These are phyloP conservation scores for Ivindomyrus marchei DNA, from an alignment of 2,113 vertebrate genomes.

Conservation along the genomic window DNA sequence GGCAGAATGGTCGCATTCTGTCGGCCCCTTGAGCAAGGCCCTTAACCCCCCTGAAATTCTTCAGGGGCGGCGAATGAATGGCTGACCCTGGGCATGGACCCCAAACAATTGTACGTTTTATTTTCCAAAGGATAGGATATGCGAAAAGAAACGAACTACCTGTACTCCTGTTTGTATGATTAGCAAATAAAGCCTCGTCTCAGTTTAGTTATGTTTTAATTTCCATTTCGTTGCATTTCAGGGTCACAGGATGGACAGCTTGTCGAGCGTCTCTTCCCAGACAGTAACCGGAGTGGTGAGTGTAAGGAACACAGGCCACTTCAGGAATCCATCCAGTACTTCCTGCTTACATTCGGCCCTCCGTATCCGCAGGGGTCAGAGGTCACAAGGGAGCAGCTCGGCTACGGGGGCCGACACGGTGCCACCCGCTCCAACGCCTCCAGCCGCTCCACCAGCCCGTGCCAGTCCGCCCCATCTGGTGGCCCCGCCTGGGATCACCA, in stretches of 20 bases:
- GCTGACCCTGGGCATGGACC: neutral
- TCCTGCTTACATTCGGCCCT: neutral
- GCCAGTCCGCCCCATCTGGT: slow-evolving; percentile 46
- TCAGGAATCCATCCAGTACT: too few species aligned
- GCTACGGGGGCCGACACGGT: slow-evolving; percentile 55
- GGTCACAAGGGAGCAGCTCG: slow-evolving; percentile 81
- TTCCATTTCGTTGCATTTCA: slow-evolving; percentile 40
- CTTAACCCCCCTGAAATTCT: neutral
- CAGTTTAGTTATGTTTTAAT: neutral
- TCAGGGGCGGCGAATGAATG: neutral
- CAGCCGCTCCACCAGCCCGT: slow-evolving; percentile 66
- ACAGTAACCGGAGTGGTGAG: slow-evolving; percentile 89
- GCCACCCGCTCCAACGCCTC: slow-evolving; percentile 48
- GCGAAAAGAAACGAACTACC: neutral
- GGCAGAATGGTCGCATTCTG: neutral
- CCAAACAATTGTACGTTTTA: neutral
- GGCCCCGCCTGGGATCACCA: slow-evolving; percentile 32
- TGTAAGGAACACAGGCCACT: neutral
- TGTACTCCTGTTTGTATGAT: neutral
- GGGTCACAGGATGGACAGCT: slow-evolving; percentile 72
- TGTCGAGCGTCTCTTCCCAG: slow-evolving; percentile 70
- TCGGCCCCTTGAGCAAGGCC: neutral
- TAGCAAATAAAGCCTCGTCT: neutral
- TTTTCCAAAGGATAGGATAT: neutral
- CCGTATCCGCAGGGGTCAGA: slow-evolving; percentile 69